A percentile compares a stretch with the other conserved stretches of the same genome.
Evolutionary conservation across 2,888 invertebrate species (phyloP).

Genomic region (Glyphotaelius pellucidus): DNA sequence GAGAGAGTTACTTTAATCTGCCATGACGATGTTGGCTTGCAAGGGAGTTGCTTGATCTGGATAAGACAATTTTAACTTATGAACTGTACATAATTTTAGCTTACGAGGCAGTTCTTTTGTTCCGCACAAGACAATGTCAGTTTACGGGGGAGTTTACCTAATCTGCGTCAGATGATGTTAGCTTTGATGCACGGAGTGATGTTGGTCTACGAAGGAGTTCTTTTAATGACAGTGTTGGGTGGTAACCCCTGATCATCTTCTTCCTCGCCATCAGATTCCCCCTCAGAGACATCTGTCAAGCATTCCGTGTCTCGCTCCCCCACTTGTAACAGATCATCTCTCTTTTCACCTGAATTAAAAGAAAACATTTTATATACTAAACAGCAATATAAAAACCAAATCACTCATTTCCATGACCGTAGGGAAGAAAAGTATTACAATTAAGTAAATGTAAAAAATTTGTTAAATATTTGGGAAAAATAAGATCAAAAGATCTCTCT

Average conservation of each 20-base stretch:
- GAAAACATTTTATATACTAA: neutral
- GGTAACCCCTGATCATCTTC: slow-evolving; percentile 67
- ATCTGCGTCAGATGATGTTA: neutral
- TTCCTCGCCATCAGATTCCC: slow-evolving; percentile 73
- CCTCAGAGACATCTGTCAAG: slow-evolving; percentile 76
- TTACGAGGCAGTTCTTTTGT: too few species aligned
- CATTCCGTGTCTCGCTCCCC: slow-evolving; percentile 73
- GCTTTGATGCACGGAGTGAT: neutral
- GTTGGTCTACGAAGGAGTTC: slow-evolving; percentile 58
- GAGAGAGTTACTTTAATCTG: neutral
- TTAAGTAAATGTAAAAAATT: neutral
- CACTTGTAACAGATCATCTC: slow-evolving; percentile 73
- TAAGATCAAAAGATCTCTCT: neutral
- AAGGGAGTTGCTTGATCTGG: slow-evolving; percentile 60
- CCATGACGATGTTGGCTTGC: neutral
- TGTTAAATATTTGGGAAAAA: neutral
- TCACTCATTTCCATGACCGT: too few species aligned
- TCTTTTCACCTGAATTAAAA: slow-evolving; percentile 67
- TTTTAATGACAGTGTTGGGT: slow-evolving; percentile 62
- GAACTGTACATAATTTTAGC: too few species aligned
- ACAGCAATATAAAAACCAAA: neutral
- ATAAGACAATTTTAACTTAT: neutral
- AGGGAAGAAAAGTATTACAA: too few species aligned
- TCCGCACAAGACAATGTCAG: too few species aligned
- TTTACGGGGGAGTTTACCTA: neutral